Conservation (phyloP, 2,888 invertebrate genomes). For the Pollenia griseotomentosa region DNA sequence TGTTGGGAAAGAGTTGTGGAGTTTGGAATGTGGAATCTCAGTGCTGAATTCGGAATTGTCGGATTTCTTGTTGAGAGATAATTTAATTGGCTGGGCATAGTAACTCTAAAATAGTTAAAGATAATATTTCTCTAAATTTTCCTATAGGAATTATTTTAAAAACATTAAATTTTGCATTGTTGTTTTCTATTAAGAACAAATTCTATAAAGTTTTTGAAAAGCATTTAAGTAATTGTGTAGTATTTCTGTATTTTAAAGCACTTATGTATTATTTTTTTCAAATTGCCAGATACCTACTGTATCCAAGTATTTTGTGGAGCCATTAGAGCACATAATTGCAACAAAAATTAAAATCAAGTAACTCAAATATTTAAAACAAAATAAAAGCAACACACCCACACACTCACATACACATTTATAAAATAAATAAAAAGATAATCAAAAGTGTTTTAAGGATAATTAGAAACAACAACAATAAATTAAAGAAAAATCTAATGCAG, state of each 20-base stretch:
- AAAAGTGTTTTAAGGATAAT: background rate
- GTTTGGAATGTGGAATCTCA: too few species aligned
- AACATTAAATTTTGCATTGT: too few species aligned
- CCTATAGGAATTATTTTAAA: too few species aligned
- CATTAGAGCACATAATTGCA: constrained; percentile 23
- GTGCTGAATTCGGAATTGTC: too few species aligned
- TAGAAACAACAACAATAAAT: constrained; percentile 18
- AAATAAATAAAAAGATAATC: background rate
- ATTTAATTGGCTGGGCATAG: too few species aligned
- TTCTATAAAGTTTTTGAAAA: too few species aligned
- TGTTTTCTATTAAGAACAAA: too few species aligned
- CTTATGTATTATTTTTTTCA: background rate
- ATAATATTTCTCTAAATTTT: too few species aligned
- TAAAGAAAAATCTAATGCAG: constrained; percentile 25
- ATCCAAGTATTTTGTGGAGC: constrained; percentile 28
- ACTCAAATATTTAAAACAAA: background rate
- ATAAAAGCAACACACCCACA: constrained; percentile 9
- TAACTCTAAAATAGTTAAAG: background rate
- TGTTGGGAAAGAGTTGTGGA: too few species aligned
- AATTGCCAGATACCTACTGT: constrained; percentile 57
- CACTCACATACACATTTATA: constrained; percentile 7
- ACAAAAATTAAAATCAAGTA: background rate
- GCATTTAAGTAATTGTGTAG: too few species aligned
- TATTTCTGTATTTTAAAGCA: background rate
- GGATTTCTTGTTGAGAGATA: too few species aligned